Percentiles rank a stretch among this genome's conserved stretches.
Conservation (phyloP, 2,113 vertebrate genomes). For the Pongo pygmaeus region DNA sequence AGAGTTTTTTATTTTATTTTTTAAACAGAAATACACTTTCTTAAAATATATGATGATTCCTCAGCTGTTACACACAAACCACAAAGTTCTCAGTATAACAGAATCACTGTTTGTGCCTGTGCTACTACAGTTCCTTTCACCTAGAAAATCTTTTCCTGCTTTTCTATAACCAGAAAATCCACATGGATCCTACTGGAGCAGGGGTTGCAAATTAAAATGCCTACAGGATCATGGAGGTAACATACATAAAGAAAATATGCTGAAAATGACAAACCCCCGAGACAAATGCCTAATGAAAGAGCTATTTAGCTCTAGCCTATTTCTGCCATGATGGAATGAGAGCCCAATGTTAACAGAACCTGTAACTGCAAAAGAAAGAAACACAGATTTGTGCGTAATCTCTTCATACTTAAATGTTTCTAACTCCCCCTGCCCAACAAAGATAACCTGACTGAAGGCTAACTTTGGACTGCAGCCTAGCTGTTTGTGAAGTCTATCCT, state of each 20-base stretch:
- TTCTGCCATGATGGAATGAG: background rate
- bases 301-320: background rate
- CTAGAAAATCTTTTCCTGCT: constrained; percentile 30
- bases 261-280: background rate
- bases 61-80: constrained; percentile 11
- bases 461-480: background rate
- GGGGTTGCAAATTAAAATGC: background rate
- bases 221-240: background rate
- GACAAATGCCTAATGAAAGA: background rate
- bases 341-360: background rate
- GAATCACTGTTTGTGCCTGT: background rate
- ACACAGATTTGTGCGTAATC: background rate
- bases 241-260: background rate
- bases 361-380: constrained; percentile 3
- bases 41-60: background rate
- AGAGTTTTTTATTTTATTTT: background rate
- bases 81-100: background rate
- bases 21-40: background rate
- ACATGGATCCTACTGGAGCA: background rate
- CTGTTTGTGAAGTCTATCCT: background rate
- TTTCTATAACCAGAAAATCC: background rate
- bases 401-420: background rate
- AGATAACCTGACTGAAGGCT: background rate
- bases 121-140: background rate
- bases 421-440: background rate